These are phyloP conservation scores for Talpa occidentalis DNA, from an alignment of 2,113 vertebrate genomes.

Conservation along the genomic window DNA sequence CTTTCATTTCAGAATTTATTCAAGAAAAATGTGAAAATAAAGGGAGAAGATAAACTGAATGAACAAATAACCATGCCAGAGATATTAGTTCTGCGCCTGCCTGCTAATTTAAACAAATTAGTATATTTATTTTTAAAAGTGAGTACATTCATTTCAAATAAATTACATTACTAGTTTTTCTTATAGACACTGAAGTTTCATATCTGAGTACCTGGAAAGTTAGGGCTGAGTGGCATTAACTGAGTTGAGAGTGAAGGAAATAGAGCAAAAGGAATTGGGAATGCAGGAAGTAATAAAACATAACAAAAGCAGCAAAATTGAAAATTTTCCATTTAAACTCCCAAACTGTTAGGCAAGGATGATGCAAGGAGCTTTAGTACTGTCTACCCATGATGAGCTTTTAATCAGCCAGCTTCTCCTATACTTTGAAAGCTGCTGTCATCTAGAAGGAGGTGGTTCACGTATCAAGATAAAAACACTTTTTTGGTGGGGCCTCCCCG, in stretches of 20 bases:
- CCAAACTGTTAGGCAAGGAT: not conserved
- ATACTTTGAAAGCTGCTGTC: slow-evolving; percentile 22
- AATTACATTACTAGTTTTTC: not conserved
- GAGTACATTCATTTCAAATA: slow-evolving; percentile 35
- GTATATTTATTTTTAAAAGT: not conserved
- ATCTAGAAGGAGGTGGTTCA: not conserved
- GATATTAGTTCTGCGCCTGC: not conserved
- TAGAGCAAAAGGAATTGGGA: not conserved
- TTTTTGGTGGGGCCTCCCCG: too few relatives aligned
- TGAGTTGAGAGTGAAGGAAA: not conserved
- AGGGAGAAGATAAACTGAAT: not conserved
- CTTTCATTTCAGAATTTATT: not conserved
- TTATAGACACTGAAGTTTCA: not conserved
- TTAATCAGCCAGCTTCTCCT: not conserved
- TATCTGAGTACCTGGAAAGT: not conserved
- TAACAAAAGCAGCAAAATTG: not conserved
- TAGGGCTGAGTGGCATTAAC: not conserved
- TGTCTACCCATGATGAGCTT: not conserved
- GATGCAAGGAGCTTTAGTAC: not conserved
- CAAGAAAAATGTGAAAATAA: not conserved
- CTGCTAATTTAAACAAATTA: not conserved
- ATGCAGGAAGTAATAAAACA: not conserved
- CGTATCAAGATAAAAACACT: not conserved
- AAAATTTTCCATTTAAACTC: not conserved
- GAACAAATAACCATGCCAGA: not conserved